Evolutionary conservation across 2,797 vertebrate genomes (phyloP).

Genomic region (Pelodytes ibericus): DNA sequence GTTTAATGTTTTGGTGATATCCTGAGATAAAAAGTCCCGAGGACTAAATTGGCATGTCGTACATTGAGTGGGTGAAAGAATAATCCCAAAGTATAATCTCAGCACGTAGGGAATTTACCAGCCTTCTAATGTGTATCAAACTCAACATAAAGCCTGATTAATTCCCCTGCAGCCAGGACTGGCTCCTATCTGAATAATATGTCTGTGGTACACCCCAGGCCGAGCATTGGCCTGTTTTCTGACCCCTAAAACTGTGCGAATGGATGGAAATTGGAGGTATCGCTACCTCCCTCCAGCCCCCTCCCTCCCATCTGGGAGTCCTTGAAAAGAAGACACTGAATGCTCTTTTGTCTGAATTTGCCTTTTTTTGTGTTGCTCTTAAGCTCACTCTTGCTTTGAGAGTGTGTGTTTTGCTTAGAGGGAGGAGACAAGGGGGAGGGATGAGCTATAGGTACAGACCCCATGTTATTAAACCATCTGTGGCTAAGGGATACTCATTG

Average conservation of each 20-base stretch:
- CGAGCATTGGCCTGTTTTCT: conserved; percentile 82
- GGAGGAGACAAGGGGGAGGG: conserved; percentile 63
- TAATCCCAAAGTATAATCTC: no score
- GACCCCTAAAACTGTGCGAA: conserved; percentile 86
- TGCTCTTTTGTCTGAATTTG: conserved; percentile 90
- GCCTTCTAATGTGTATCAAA: no score
- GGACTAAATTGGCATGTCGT: no score
- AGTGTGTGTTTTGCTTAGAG: conserved; percentile 59
- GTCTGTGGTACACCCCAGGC: conserved; percentile 72
- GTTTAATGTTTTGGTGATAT: no score
- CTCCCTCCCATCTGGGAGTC: conserved; percentile 51
- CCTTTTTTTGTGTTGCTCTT: conserved; percentile 64
- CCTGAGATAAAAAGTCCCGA: no score
- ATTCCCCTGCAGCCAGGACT: no score
- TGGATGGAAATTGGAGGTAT: conserved; percentile 81
- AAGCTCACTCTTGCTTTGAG: conserved; percentile 73
- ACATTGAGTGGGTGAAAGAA: no score
- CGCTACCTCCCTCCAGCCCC: conserved; percentile 59
- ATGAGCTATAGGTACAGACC: conserved; percentile 70
- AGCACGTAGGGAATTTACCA: no score
- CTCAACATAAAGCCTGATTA: no score
- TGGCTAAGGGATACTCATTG: conserved; percentile 83
- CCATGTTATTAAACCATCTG: conserved; percentile 86
- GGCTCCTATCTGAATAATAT: no score
- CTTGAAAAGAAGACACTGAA: conserved; percentile 92